Evolutionary conservation across 2,888 invertebrate genomes (phyloP), one percentile per base, ranked within the genome.

Genomic region (Cryptus armator): DNA sequence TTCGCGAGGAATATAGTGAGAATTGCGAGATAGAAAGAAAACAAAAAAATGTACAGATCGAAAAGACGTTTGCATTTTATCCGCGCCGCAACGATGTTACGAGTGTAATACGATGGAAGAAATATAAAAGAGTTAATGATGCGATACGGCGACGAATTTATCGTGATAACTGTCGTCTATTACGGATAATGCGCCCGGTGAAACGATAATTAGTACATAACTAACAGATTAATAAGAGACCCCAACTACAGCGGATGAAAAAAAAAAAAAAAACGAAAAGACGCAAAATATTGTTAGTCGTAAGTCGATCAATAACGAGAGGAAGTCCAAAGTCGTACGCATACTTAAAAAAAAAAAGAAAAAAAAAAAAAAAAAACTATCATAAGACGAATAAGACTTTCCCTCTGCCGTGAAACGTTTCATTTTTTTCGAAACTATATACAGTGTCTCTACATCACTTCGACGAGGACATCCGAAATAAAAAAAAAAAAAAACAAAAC

Each of bases 381-480:
- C 59, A 44, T 44, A 44, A 59, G 44, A 59, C 24, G 74, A 74
- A 29, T 46, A 51, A 70, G 70, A 62, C 0, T 46, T 62, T 74
- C 44, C 43, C 43, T 46, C 7, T 16, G 51, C 59, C 44, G 59
- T 72, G 24, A 9, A 48, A 70, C 56, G 46, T 72, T 59, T 44
- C 46, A 72, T 56, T 62, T 74, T 46, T 72, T 59, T 59, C 56
- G 44, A 74, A 62, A 74, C 72, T 74, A 72, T 72, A 74, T 44
- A 7, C 37, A 37, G 37, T 44, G 72, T 74, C 59, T 74, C 72
- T 74, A 59, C 72, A n/a, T 74, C 46, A 59, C 59, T 59, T 46
- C 29, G 72, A 59, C 59, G 72, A 46, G 59, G 19, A 24, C 16
- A 59, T 24, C 9, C n/a, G 2, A 2, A 48, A 4, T 0, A 48